These are phyloP conservation scores for Ceratothoa steindachneri DNA, from an alignment of 2,888 invertebrate genomes.

Conservation along the genomic window DNA sequence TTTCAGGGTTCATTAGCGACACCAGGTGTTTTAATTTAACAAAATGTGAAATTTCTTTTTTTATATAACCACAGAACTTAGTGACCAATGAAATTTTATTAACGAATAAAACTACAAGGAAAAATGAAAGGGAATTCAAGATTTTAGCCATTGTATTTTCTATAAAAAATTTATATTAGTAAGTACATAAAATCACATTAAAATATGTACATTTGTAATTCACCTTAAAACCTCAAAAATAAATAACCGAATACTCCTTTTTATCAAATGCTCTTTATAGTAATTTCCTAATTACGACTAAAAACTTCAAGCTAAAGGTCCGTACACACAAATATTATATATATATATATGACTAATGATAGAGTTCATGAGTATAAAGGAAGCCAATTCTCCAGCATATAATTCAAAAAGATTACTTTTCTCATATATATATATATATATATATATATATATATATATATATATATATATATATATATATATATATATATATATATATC, in stretches of 20 bases:
- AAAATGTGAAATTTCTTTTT: too few relatives aligned
- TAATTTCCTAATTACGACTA: background rate
- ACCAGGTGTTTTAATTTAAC: too few relatives aligned
- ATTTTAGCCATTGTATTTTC: background rate
- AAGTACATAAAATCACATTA: conserved; percentile 12
- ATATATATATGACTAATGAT: too few relatives aligned
- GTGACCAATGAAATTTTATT: background rate
- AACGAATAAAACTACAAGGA: background rate
- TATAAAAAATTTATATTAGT: conserved; percentile 2
- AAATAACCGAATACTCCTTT: background rate
- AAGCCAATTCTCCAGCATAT: too few relatives aligned
- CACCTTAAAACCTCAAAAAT: background rate
- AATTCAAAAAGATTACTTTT: too few relatives aligned
- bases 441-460: conserved; percentile 10
- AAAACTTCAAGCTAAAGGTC: background rate
- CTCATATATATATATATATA: too few relatives aligned
- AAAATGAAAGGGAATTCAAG: background rate
- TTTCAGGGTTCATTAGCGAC: too few relatives aligned
- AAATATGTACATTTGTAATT: conserved; percentile 6
- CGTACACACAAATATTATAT: background rate
- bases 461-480: conserved; percentile 15
- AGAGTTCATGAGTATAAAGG: too few relatives aligned
- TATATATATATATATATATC: too few relatives aligned
- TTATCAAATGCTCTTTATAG: background rate
- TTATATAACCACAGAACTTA: too few relatives aligned